Evolutionary conservation across 2,113 vertebrate species (phyloP).

Genomic region (Pogona vitticeps): DNA sequence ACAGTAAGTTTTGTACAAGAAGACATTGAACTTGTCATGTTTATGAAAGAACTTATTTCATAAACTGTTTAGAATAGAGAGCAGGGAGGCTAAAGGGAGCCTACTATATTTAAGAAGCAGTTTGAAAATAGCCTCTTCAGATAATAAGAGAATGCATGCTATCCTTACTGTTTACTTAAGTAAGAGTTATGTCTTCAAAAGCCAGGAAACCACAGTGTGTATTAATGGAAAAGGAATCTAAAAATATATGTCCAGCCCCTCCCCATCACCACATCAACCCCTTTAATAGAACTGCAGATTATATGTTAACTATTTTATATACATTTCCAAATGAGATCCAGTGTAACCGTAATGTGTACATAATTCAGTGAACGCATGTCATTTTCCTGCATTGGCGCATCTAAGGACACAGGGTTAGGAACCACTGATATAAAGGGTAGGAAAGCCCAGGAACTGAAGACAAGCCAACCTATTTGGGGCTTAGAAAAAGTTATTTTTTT

Average conservation of each 20-base stretch:
- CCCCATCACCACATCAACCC: neutral
- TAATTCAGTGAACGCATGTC: neutral
- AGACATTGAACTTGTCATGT: conserved; percentile 40
- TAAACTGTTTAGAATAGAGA: conserved; percentile 51
- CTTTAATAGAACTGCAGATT: neutral
- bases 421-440: too few species aligned
- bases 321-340: neutral
- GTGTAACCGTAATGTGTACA: neutral
- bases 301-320: neutral
- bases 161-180: conserved; percentile 60
- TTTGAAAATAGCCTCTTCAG: conserved; percentile 61
- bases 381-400: neutral
- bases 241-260: neutral
- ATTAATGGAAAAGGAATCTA: conserved; percentile 1
- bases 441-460: too few species aligned
- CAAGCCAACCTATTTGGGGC: too few species aligned
- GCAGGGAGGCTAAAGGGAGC: conserved; percentile 48
- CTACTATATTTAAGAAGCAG: conserved; percentile 37
- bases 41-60: conserved; percentile 47
- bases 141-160: conserved; percentile 56
- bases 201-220: conserved; percentile 33
- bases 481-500: too few species aligned
- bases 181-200: conserved; percentile 35
- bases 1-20: conserved; percentile 23
- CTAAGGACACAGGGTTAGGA: too few species aligned